Evolutionary conservation across 1,140 invertebrate species (phyloP).

Genomic region (Pectinophora gossypiella): DNA sequence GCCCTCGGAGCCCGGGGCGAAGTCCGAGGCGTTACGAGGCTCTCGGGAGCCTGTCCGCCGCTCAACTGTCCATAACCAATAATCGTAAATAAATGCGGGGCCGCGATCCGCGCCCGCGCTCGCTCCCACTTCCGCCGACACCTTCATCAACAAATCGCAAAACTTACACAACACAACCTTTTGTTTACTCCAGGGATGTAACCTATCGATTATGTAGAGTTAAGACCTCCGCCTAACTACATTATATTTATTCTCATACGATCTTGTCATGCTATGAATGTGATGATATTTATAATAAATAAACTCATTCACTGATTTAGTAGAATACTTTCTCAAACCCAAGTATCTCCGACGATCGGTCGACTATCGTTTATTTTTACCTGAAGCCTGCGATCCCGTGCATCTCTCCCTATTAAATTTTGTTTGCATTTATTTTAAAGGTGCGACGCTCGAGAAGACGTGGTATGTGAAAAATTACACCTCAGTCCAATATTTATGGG

Average conservation of each 20-base stretch:
- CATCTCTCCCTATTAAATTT: conserved; percentile 76
- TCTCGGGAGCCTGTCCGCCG: conserved; percentile 56
- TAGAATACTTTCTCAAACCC: conserved; percentile 49
- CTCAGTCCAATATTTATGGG: conserved; percentile 74
- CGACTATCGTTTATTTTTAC: conserved; percentile 70
- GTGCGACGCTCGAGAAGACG: conserved; percentile 67
- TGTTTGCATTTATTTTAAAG: conserved; percentile 76
- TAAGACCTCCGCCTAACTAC: background rate
- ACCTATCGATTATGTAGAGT: background rate
- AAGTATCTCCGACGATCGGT: conserved; percentile 59
- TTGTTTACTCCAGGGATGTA: conserved; percentile 4
- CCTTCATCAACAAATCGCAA: background rate
- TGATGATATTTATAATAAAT: background rate
- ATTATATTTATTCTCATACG: background rate
- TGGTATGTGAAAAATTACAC: conserved; percentile 76
- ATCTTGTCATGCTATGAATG: background rate
- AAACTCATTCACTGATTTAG: conserved; percentile 16
- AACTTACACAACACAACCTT: conserved; percentile 20
- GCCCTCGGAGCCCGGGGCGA: conserved; percentile 35
- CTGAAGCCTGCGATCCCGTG: conserved; percentile 67
- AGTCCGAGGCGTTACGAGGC: conserved; percentile 66
- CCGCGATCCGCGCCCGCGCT: conserved; percentile 2
- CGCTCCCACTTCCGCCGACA: background rate
- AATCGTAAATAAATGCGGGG: conserved; percentile 65
- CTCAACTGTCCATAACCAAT: conserved; percentile 70